Base-by-base conservation (phyloP, 2,113 vertebrate genomes). In the Sinocyclocheilus rhinocerous region DNA sequence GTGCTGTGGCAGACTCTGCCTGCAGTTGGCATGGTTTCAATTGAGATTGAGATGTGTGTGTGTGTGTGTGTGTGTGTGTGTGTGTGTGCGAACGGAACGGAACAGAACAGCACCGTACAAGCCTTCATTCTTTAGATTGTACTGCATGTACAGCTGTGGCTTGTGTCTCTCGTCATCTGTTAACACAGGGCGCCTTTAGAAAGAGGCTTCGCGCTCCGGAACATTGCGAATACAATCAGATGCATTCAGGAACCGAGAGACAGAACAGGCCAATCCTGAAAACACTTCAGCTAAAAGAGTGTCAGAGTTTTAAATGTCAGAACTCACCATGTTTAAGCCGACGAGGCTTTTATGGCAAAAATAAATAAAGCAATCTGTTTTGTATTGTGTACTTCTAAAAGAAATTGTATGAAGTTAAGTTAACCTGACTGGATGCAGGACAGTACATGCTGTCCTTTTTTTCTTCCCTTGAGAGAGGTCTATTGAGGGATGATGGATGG, bases 1-100 rank as follows among this genome's bases (percentile, higher is more conserved):
- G 72, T 52, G 26, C 79, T 67, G 39, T 76, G 79, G 50, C n/a
- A 52, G 29, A 52, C 55, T 65, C 57, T 55, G 69, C n/a, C 57
- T 86, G 72, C 52, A 48, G 85, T 86, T 86, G 85, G 85, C 85
- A 86, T 81, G 85, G 78, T 86, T 81, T 81, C 78, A 81, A 0
- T 48, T 55, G 52, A 48, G 26, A 76, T n/a, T n/a, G n/a, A n/a
- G n/a, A n/a, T n/a, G n/a, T n/a, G n/a, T n/a, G n/a, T n/a, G n/a
- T 80, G n/a, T 76, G 70, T 73, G 36, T 55, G 22, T 73, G 77
- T 42, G 76, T n/a, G 50, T 80, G n/a, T 76, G 70, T 73, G 36
- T 55, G 22, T 73, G 77, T 45, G 63, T 18, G 50, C 13, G 15
- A 42, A n/a, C 29, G 70, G 52, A 45, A 69, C 36, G 20, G 20